Base-by-base conservation (phyloP, 2,888 invertebrate genomes). In the Eristalis intricaria region DNA sequence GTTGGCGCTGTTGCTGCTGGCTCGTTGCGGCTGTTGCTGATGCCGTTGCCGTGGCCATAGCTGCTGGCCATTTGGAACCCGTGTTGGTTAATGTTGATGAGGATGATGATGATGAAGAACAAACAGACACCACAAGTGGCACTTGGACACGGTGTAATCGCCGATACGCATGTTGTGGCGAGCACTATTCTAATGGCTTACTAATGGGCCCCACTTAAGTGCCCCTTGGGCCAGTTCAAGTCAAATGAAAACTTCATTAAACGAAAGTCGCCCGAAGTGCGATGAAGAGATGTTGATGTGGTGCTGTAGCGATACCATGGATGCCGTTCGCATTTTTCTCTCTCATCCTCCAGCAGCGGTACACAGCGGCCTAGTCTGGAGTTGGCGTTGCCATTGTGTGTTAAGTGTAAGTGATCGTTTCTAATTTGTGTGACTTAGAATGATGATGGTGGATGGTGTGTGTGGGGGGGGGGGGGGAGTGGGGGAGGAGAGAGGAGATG, bases 171-270 rank as follows among this genome's bases (percentile, higher is more conserved):
- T 87, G 87, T 87, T 80, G 84, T 87, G 79, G 87, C 83, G 79
- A 78, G 73, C 79, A 87, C 84, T 80, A 87, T 84, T 87, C 87
- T 87, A 87, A 87, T 87, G 87, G 87, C 79, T 87, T 80, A 87
- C 87, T 87, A 87, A 87, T 84, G 87, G 87, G 84, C 84, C 74
- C 80, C 79, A 87, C 87, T 87, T 79, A 80, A 87, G 87, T 87
- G 87, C 84, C 87, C 87, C 84, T 87, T 80, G 87, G 87, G 87
- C 79, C 83, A 84, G 83, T 87, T 87, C 84, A 84, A 87, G 79
- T 84, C 87, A 87, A 69, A 76, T 84, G 87, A 87, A 87, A 84
- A 87, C 87, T 80, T 87, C 79, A 87, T 84, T 87, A 84, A 87
- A 87, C 73, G 79, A 87, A 84, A 84, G 84, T 84, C 80, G 76